Percentiles rank a stretch among this genome's conserved stretches.
Conservation (phyloP, 2,888 invertebrate species). For the Polyommatus iphigenia region DNA sequence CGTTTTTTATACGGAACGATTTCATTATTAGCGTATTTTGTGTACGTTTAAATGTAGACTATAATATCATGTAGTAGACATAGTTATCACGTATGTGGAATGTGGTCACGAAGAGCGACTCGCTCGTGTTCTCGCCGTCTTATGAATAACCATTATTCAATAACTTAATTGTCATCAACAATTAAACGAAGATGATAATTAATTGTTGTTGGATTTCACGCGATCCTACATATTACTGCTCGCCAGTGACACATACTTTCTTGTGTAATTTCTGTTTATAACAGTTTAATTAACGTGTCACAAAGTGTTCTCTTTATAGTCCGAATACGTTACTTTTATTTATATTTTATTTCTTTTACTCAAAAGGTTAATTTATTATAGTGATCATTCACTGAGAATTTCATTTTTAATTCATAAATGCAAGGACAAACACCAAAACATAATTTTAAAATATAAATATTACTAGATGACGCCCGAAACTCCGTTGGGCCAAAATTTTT, state of each 20-base stretch:
- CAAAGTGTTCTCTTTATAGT: not conserved
- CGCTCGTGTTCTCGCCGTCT: slow-evolving; percentile 13
- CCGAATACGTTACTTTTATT: not conserved
- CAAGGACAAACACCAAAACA: too few species aligned
- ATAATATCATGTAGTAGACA: not conserved
- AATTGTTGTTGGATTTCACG: slow-evolving; percentile 19
- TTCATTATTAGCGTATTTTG: slow-evolving; percentile 21
- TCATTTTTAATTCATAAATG: too few species aligned
- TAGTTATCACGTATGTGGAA: slow-evolving; percentile 1
- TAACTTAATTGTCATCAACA: slow-evolving; percentile 30
- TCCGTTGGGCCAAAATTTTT: too few species aligned
- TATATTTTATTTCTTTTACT: not conserved
- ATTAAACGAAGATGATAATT: slow-evolving; percentile 29
- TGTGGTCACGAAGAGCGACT: slow-evolving; percentile 11
- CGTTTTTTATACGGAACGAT: slow-evolving; percentile 39
- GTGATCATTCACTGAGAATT: too few species aligned
- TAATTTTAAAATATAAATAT: too few species aligned
- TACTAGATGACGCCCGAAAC: too few species aligned
- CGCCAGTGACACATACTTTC: not conserved
- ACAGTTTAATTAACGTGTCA: not conserved
- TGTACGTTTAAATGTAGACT: not conserved
- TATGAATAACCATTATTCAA: slow-evolving; percentile 29
- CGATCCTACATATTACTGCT: slow-evolving; percentile 23
- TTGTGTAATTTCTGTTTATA: not conserved
- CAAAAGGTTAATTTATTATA: too few species aligned